Evolutionary conservation across 2,888 invertebrate species (phyloP), one percentile per base, ranked within the genome.

Genomic region (Tetragonula carbonaria): DNA sequence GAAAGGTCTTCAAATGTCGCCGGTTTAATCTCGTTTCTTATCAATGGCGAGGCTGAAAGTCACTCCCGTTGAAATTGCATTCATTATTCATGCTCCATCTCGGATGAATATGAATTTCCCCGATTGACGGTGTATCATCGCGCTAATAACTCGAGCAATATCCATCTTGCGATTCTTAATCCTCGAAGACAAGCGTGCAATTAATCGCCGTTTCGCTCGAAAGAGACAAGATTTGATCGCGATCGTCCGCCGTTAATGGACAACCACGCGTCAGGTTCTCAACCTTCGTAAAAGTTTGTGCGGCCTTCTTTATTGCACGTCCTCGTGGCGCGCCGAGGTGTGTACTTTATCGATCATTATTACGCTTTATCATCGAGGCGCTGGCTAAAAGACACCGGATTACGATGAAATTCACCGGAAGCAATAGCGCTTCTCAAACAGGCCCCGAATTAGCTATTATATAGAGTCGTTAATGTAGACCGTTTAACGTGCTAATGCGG

Each of bases 401-500:
- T 78, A 55, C 28, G 68, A 74, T 80, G 74, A 79, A 88, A 88
- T 87, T 88, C 59, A 82, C 59, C 74, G 76, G 82, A 84, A 87
- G 74, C 80, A 80, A 80, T 68, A 77, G 50, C 33, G 57, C 13
- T 23, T 33, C 33, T 74, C 72, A 57, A 82, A 65, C 78, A 53
- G 63, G 71, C 78, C 45, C 45, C 72, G 80, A 86, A 85, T 84
- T 79, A 82, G 76, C 82, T 79, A 86, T 65, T 65, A 38, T 65
- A 33, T 86, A 80, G 85, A 84, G 78, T 87, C 80, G 81, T 84
- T 87, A 87, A 85, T 78, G 78, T 79, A 76, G 62, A 45, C 85
- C 80, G 79, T 84, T 87, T 87, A 83, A 82, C 76, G 84, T 79
- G 84, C 84, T 82, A 81, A 84, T 79, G 80, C 77, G 79, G 84